These are phyloP conservation scores for Tribolium castaneum DNA, from an alignment of 1,140 invertebrate species.

Conservation along the genomic window DNA sequence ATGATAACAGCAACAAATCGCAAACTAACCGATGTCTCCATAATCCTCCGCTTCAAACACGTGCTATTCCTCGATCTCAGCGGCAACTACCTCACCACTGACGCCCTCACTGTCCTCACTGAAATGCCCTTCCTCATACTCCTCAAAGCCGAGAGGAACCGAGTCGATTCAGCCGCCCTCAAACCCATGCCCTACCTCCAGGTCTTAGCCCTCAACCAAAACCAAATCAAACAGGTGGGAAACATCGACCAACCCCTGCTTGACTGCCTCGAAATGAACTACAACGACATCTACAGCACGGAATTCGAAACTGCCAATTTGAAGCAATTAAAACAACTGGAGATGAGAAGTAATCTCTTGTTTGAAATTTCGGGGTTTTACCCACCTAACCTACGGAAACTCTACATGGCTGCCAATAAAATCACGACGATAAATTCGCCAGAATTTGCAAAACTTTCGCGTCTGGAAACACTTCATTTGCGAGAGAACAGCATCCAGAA, in stretches of 20 bases:
- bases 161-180: conserved; percentile 63
- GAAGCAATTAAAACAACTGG: conserved; percentile 64
- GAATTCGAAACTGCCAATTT: conserved; percentile 59
- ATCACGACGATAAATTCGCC: conserved; percentile 44
- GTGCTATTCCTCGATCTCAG: conserved; percentile 68
- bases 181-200: conserved; percentile 68
- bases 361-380: conserved; percentile 62
- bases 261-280: conserved; percentile 66
- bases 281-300: conserved; percentile 62
- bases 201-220: conserved; percentile 66
- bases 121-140: conserved; percentile 66
- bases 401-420: conserved; percentile 55
- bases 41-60: conserved; percentile 66
- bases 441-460: conserved; percentile 64
- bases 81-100: conserved; percentile 65
- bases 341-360: conserved; percentile 67
- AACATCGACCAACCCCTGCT: conserved; percentile 67
- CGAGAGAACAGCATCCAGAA: conserved; percentile 67
- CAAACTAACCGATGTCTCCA: conserved; percentile 65
- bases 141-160: conserved; percentile 67
- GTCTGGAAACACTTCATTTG: conserved; percentile 67
- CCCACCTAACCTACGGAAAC: conserved; percentile 64
- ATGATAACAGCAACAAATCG: conserved; percentile 56
- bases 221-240: conserved; percentile 64
- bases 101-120: conserved; percentile 64